Conservation (phyloP, 2,113 vertebrate genomes). For the Sylvia atricapilla region DNA sequence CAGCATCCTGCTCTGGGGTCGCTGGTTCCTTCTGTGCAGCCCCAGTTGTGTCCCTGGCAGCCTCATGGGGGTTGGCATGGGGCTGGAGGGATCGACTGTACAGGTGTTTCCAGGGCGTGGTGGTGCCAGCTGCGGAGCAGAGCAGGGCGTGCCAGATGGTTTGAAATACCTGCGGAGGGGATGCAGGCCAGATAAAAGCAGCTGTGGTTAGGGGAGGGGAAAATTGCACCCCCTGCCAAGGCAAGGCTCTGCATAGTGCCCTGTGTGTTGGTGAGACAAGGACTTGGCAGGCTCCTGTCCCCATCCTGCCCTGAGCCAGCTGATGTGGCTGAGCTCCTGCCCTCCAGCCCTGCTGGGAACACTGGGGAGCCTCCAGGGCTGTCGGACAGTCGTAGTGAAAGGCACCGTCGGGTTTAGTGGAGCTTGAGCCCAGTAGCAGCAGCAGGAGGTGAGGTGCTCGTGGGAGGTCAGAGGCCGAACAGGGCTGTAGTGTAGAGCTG, state of each 20-base stretch:
- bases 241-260: not conserved
- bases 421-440: not conserved
- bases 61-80: not conserved
- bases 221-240: not conserved
- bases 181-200: not conserved
- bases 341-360: not conserved
- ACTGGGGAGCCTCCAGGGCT: not conserved
- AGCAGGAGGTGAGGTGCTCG: not conserved
- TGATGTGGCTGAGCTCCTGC: too few relatives aligned
- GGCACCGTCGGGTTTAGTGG: not conserved
- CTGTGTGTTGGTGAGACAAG: not conserved
- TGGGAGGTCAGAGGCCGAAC: not conserved
- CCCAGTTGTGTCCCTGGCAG: not conserved
- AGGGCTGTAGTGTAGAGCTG: not conserved
- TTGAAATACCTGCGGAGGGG: not conserved
- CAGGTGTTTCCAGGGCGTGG: not conserved
- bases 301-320: not conserved
- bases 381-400: not conserved
- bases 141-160: not conserved
- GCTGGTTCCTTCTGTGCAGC: not conserved
- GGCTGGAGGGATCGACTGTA: not conserved
- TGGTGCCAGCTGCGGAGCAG: not conserved
- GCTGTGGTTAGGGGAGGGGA: not conserved
- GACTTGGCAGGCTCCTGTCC: not conserved
- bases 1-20: not conserved